Conservation (phyloP, 2,113 vertebrate genomes). For the Semnornis frantzii region DNA sequence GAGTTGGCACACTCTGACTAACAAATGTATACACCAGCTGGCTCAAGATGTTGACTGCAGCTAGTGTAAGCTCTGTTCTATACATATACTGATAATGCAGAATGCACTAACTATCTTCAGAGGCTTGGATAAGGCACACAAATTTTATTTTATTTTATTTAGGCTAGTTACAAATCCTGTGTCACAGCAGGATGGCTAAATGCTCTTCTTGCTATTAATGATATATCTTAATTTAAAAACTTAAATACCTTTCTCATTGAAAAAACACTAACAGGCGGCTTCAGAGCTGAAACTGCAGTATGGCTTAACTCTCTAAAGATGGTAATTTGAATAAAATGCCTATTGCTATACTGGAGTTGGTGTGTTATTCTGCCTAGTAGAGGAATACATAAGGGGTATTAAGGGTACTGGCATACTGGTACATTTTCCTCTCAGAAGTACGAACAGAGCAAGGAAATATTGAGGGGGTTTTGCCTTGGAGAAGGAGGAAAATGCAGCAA, state of each 20-base stretch:
- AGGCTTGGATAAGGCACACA: not conserved
- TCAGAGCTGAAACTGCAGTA: not conserved
- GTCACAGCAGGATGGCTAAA: not conserved
- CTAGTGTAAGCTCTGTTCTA: not conserved
- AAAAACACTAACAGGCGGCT: not conserved
- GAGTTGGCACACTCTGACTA: not conserved
- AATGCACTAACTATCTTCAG: not conserved
- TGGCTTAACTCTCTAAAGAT: not conserved
- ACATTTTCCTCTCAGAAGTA: not conserved
- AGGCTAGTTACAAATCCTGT: not conserved
- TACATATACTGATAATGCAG: not conserved
- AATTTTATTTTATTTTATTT: not conserved
- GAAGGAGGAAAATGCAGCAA: not conserved
- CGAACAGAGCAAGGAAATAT: not conserved
- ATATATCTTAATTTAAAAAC: not conserved
- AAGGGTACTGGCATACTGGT: not conserved
- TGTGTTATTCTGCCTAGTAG: not conserved
- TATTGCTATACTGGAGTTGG: not conserved
- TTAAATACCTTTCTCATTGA: not conserved
- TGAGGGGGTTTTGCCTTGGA: not conserved
- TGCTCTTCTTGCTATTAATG: not conserved
- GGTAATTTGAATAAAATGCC: slow-evolving; percentile 8
- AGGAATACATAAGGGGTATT: not conserved
- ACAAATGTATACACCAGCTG: not conserved
- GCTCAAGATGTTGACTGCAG: not conserved